Evolutionary conservation across 2,113 vertebrate genomes (phyloP).

Genomic region (Solea solea): DNA sequence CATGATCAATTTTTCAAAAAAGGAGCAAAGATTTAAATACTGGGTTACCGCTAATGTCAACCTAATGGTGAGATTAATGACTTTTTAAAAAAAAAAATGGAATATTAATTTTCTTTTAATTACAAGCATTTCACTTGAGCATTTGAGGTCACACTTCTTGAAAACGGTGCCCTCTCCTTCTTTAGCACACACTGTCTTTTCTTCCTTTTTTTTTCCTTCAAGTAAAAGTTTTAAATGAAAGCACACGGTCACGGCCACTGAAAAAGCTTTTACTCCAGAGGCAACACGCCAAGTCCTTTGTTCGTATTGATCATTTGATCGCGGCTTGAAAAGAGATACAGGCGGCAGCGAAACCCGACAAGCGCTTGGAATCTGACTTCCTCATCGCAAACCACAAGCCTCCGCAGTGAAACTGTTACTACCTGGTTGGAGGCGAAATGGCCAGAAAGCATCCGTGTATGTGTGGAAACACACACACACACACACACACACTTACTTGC

Average conservation of each 20-base stretch:
- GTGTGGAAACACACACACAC: constrained; percentile 6
- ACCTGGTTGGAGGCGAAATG: constrained; percentile 74
- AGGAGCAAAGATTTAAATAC: no score
- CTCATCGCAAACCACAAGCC: constrained; percentile 69
- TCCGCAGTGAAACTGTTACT: constrained; percentile 62
- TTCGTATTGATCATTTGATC: constrained; percentile 78
- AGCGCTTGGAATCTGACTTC: constrained; percentile 67
- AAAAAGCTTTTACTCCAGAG: constrained; percentile 76
- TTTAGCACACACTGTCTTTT: not conserved
- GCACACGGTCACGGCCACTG: constrained; percentile 61
- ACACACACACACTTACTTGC: constrained; percentile 29
- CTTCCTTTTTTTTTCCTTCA: not conserved
- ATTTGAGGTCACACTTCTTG: not conserved
- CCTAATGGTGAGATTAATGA: no score
- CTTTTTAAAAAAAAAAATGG: no score
- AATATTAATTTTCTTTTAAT: no score
- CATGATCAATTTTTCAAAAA: no score
- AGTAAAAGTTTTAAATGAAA: constrained; percentile 63
- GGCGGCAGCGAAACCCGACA: constrained; percentile 61
- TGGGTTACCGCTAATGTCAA: no score
- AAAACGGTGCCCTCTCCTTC: not conserved
- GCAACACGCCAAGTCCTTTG: constrained; percentile 76
- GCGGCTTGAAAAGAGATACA: constrained; percentile 75
- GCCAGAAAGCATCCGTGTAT: constrained; percentile 57
- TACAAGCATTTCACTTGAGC: no score